Percentiles rank a stretch among this genome's conserved stretches.
phyloP scores from a whole-genome alignment of 2,888 invertebrate genomes.

The Dorcus hopei region DNA sequence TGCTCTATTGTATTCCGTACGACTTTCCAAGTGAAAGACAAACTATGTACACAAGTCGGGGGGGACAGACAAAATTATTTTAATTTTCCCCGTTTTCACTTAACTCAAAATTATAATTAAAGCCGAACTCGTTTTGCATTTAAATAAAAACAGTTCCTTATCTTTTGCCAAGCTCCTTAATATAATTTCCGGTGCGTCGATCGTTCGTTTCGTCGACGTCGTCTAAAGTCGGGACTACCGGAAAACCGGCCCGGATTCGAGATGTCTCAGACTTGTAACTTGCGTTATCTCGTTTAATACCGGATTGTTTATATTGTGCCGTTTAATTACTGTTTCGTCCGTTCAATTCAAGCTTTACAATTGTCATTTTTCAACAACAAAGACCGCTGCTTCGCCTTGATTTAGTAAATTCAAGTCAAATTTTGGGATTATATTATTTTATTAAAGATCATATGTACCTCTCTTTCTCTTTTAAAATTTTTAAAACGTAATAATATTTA shows the following conservation, averaged over 20 bases:
- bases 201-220: neutral
- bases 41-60: neutral
- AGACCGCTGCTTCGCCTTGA: too few species aligned
- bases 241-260: slow-evolving; percentile 15
- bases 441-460: too few species aligned
- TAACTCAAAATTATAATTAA: too few species aligned
- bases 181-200: slow-evolving; percentile 7
- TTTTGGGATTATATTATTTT: too few species aligned
- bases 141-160: slow-evolving; percentile 7
- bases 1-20: slow-evolving; percentile 8
- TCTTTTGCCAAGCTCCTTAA: slow-evolving; percentile 3
- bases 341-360: neutral
- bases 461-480: too few species aligned
- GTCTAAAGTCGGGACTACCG: slow-evolving; percentile 2
- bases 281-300: slow-evolving; percentile 27
- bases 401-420: too few species aligned
- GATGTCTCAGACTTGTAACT: slow-evolving; percentile 19
- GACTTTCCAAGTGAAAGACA: slow-evolving; percentile 8
- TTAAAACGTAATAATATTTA: too few species aligned
- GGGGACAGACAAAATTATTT: too few species aligned
- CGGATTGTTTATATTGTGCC: slow-evolving; percentile 29
- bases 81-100: too few species aligned
- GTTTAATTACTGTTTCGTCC: neutral
- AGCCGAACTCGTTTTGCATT: neutral
- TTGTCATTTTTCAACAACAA: neutral